Conservation (phyloP, 2,113 vertebrate species). For the Cynopterus brachyotis region DNA sequence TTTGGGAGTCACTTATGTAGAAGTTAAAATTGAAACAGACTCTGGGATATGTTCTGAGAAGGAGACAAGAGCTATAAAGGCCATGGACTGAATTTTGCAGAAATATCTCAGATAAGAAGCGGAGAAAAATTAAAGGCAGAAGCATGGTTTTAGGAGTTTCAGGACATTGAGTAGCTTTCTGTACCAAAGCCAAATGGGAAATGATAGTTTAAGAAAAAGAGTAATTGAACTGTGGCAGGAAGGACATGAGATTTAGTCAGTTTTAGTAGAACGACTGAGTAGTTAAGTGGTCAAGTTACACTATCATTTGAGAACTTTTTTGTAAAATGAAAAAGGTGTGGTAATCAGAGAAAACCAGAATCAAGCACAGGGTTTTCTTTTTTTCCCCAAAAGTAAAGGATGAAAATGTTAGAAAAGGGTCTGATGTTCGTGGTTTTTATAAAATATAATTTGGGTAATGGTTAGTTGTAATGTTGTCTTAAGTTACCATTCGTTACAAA, state of each 20-base stretch:
- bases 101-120: not conserved
- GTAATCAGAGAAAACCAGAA: not conserved
- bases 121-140: not conserved
- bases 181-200: not conserved
- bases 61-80: not conserved
- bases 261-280: not conserved
- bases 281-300: not conserved
- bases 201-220: not conserved
- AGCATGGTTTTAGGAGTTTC: not conserved
- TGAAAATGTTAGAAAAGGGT: not conserved
- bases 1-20: not conserved
- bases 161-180: not conserved
- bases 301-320: not conserved
- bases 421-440: not conserved
- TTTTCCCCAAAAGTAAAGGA: not conserved
- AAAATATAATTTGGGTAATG: not conserved
- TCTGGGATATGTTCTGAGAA: not conserved
- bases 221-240: not conserved
- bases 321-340: not conserved
- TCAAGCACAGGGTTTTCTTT: not conserved
- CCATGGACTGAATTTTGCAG: not conserved
- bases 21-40: not conserved
- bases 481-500: not conserved
- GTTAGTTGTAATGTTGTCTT: not conserved
- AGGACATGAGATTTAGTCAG: not conserved